Evolutionary conservation across 2,797 vertebrate genomes (phyloP).

Genomic region (Iguana delicatissima): DNA sequence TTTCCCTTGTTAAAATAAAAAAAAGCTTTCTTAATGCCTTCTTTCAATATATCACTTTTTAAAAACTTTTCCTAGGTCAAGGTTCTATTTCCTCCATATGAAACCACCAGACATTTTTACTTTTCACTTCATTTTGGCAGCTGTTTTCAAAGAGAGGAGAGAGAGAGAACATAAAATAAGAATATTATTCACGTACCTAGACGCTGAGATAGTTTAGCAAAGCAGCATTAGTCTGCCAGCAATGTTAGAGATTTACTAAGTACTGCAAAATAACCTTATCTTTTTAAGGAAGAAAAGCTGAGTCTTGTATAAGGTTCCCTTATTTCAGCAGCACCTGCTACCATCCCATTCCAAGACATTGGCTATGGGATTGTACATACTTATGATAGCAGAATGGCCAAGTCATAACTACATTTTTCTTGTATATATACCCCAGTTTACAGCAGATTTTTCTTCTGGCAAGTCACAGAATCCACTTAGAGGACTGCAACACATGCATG

Average conservation of each 20-base stretch:
- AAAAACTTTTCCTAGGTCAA: neutral
- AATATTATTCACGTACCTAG: neutral
- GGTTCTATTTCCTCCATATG: conserved; percentile 19
- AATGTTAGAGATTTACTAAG: neutral
- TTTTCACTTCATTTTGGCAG: neutral
- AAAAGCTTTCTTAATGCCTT: too few species aligned
- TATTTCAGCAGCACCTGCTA: neutral
- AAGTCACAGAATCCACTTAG: neutral
- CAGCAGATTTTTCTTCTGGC: neutral
- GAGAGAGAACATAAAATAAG: too few species aligned
- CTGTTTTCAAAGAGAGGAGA: neutral
- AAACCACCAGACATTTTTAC: neutral
- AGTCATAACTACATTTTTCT: neutral
- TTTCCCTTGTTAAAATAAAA: too few species aligned
- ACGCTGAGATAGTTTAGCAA: conserved; percentile 17
- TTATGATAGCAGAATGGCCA: conserved; percentile 4
- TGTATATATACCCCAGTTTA: neutral
- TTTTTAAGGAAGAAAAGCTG: neutral
- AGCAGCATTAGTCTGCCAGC: neutral
- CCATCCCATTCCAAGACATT: neutral
- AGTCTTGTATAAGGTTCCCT: neutral
- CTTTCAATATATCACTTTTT: neutral
- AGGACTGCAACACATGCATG: neutral
- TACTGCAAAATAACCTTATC: neutral
- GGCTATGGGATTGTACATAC: neutral